Evolutionary conservation across 1,140 invertebrate species (phyloP).

Genomic region (Popillia japonica): DNA sequence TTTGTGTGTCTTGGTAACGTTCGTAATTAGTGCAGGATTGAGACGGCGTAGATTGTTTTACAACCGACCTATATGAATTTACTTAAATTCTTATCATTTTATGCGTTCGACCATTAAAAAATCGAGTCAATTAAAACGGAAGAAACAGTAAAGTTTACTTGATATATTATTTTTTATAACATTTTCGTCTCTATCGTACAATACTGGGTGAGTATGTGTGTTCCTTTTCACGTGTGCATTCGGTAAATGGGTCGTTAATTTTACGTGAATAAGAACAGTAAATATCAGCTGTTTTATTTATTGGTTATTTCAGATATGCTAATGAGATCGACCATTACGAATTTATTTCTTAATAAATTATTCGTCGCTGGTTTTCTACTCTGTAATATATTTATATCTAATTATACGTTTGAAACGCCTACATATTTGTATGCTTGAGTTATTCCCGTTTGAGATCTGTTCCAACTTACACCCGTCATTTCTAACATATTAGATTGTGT

Average conservation of each 20-base stretch:
- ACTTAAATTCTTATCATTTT: neutral
- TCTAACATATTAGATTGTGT: too few relatives aligned
- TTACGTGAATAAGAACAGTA: constrained; percentile 2
- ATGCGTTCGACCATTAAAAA: neutral
- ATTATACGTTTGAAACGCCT: constrained; percentile 22
- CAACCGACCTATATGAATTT: neutral
- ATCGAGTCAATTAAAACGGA: constrained; percentile 5
- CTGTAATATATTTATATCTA: constrained; percentile 5
- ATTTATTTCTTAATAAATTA: constrained; percentile 27
- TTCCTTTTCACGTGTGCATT: neutral
- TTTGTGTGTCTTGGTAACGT: neutral
- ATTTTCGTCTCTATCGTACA: neutral
- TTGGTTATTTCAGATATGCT: constrained; percentile 34
- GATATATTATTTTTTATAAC: neutral
- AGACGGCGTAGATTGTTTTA: constrained; percentile 14
- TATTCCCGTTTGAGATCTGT: neutral
- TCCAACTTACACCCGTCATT: too few relatives aligned
- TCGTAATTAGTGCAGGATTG: neutral
- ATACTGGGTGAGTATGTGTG: neutral
- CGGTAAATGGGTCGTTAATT: constrained; percentile 6
- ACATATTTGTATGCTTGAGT: neutral
- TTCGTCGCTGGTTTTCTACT: neutral
- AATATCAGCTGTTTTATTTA: constrained; percentile 26
- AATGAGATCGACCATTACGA: constrained; percentile 1
- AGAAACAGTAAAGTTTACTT: constrained; percentile 20